A percentile compares a stretch with the other conserved stretches of the same genome.
Conservation (phyloP, 2,797 vertebrate species). For the Melanotaenia boesemani region DNA sequence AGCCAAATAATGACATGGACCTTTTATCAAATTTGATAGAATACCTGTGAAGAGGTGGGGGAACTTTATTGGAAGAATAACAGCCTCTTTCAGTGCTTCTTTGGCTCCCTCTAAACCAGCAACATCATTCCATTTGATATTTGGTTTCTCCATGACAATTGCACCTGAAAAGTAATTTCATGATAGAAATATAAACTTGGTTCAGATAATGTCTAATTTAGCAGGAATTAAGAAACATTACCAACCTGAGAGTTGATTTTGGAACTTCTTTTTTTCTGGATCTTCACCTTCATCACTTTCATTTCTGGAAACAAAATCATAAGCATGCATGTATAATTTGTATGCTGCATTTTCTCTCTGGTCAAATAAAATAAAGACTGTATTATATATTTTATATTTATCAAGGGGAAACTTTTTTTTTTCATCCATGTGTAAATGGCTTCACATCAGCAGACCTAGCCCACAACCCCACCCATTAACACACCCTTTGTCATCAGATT, state of each 20-base stretch:
- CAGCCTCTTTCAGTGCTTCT: conserved; percentile 98
- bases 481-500: conserved; percentile 95
- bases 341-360: not conserved
- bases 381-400: not conserved
- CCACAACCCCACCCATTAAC: conserved; percentile 63
- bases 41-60: conserved; percentile 99
- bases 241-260: conserved; percentile 97
- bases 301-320: conserved; percentile 84
- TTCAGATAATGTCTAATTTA: not conserved
- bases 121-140: conserved; percentile 96
- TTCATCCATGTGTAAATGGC: conserved; percentile 19
- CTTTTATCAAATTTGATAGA: not conserved
- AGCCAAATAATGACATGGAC: not conserved
- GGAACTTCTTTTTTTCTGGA: conserved; percentile 98
- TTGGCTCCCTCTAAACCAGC: conserved; percentile 97
- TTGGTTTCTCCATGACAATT: conserved; percentile 97
- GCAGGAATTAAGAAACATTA: conserved; percentile 5
- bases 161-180: conserved; percentile 83
- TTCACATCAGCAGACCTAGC: conserved; percentile 9
- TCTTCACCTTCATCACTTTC: conserved; percentile 96
- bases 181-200: not conserved
- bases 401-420: conserved; percentile 10
- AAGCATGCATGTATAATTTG: not conserved
- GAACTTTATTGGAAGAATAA: conserved; percentile 99
- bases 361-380: too few species aligned